Conservation (phyloP, 2,113 vertebrate species). For the Bubo blakistoni region DNA sequence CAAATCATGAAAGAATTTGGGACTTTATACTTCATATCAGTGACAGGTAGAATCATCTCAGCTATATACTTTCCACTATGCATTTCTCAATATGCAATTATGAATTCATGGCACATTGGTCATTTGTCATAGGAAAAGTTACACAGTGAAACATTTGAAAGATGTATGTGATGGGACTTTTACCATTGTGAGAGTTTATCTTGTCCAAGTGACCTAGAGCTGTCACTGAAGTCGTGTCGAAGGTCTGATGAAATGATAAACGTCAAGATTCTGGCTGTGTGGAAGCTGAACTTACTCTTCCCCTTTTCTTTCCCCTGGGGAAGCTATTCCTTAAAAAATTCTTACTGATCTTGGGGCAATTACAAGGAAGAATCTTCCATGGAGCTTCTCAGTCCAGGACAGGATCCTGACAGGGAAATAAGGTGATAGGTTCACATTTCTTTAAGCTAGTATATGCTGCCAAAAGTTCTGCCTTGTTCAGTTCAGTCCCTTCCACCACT, state of each 20-base stretch:
- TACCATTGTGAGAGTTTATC: neutral
- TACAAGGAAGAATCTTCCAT: neutral
- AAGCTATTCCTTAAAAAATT: neutral
- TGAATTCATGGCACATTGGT: neutral
- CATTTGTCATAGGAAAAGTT: neutral
- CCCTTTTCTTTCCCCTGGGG: neutral
- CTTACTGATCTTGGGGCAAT: neutral
- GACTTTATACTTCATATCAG: neutral
- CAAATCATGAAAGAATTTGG: neutral
- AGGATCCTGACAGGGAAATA: neutral
- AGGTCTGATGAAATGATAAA: neutral
- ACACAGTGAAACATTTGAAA: neutral
- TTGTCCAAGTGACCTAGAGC: neutral
- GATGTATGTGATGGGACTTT: neutral
- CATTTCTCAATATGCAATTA: neutral
- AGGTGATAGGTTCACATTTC: neutral
- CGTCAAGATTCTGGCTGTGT: neutral
- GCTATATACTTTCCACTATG: neutral
- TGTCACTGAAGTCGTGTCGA: neutral
- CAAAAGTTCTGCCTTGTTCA: neutral
- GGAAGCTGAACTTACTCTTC: neutral
- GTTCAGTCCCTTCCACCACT: neutral
- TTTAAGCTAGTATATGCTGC: neutral
- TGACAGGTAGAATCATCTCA: neutral
- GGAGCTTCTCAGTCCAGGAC: neutral